Conservation (phyloP, 2,888 invertebrate species). For the Diarsia dahlii region DNA sequence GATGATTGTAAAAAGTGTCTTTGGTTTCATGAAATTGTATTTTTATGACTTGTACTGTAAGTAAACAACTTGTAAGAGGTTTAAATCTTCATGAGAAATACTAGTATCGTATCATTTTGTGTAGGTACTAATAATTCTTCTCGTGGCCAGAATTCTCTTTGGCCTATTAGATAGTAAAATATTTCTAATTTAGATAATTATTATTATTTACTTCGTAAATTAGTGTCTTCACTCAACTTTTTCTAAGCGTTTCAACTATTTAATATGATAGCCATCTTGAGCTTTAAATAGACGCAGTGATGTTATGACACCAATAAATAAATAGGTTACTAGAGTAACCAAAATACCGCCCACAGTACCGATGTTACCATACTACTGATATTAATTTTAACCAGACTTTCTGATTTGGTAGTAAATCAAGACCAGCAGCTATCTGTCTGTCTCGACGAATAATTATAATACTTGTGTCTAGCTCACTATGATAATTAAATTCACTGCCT, state of each 20-base stretch:
- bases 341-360: constrained; percentile 56
- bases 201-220: constrained; percentile 29
- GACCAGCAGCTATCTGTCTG: no score
- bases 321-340: constrained; percentile 20
- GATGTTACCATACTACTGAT: constrained; percentile 55
- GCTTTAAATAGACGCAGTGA: constrained; percentile 79
- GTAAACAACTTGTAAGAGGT: background rate
- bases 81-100: constrained; percentile 17
- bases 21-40: constrained; percentile 6
- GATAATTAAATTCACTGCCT: constrained; percentile 81
- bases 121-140: constrained; percentile 21
- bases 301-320: constrained; percentile 31
- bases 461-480: constrained; percentile 62
- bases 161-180: constrained; percentile 30
- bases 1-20: constrained; percentile 38
- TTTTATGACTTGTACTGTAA: constrained; percentile 23
- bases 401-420: constrained; percentile 30
- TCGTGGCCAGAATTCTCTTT: constrained; percentile 22
- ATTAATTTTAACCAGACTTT: constrained; percentile 37
- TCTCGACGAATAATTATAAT: constrained; percentile 47
- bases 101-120: constrained; percentile 1
- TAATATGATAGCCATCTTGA: constrained; percentile 80
- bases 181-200: constrained; percentile 36
- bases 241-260: constrained; percentile 35
- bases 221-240: constrained; percentile 30